Conservation (phyloP, 2,888 invertebrate species). For the Heliconius ismenius region DNA sequence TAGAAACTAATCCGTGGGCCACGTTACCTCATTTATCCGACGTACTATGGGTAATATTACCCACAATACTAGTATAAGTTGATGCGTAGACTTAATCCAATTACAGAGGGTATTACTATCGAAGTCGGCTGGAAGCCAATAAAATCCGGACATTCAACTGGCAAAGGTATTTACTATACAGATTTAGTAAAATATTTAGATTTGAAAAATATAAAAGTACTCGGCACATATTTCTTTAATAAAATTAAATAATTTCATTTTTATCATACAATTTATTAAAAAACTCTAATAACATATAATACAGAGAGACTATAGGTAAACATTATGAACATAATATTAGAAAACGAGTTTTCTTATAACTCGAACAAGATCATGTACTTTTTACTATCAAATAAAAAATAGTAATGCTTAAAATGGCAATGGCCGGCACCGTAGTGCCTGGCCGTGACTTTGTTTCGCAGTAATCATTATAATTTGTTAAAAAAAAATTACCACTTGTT, state of each 20-base stretch:
- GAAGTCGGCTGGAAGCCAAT: conserved; percentile 47
- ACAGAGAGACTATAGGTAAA: background rate
- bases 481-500: background rate
- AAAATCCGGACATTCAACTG: conserved; percentile 47
- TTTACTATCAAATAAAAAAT: conserved; percentile 33
- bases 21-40: conserved; percentile 6
- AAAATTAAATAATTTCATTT: background rate
- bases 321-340: background rate
- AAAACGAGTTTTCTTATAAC: conserved; percentile 11
- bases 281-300: background rate
- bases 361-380: background rate
- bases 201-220: background rate
- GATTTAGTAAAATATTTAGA: conserved; percentile 4
- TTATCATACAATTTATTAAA: background rate
- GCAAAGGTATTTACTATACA: conserved; percentile 1
- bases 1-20: conserved; percentile 1
- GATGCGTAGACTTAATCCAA: conserved; percentile 45
- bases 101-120: conserved; percentile 34
- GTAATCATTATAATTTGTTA: conserved; percentile 30
- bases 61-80: conserved; percentile 26
- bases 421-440: conserved; percentile 46
- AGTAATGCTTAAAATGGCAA: conserved; percentile 42
- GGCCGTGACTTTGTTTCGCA: conserved; percentile 48
- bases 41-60: background rate
- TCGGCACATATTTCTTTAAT: background rate